Evolutionary conservation across 2,113 vertebrate genomes (phyloP), one percentile per base, ranked within the genome.

Genomic region (Neofelis nebulosa): DNA sequence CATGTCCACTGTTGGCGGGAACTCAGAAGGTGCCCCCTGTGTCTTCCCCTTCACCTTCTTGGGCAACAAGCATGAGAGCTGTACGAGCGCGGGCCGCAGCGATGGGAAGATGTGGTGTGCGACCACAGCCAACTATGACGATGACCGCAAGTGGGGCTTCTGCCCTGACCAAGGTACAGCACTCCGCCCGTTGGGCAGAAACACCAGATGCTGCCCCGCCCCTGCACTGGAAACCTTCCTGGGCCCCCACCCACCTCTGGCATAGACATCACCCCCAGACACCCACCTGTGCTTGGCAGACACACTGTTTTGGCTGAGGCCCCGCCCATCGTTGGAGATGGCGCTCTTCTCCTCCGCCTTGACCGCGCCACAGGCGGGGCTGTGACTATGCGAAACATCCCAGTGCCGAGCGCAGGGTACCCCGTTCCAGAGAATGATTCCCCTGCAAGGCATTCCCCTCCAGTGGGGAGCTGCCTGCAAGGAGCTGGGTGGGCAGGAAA

Each of bases 91-190:
- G 0, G 99, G 99, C 61, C 99, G 99, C 94, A 99, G 98, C 0
- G 99, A 99, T 0, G 99, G 99, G 65, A 99, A 99, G 95, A 97
- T 99, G 98, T 99, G 99, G 99, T 99, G 99, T 0, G 99, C 99
- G 0, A 98, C 98, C 27, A 99, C 99, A 7, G 98, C 99, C 86
- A 99, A 98, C 97, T 99, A 99, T 0, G 99, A 99, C 0, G 99
- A 99, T 0, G 99, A 99, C 98, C 99, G 99, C 96, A 99, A 99
- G 97, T 99, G 99, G 99, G 99, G 99, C 92, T 99, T 99, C 88
- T 99, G 99, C 97, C 99, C 99, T 0, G 99, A 99, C 38, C 99
- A 99, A 99, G 99, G 99, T 99, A 98, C 12, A 0, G 0, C 23
- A 4, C 55, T 7, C 73, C 1, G 57, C 48, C 13, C 9, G 3